Evolutionary conservation across 2,888 invertebrate genomes (phyloP).

Genomic region (Dendrolimus houi): DNA sequence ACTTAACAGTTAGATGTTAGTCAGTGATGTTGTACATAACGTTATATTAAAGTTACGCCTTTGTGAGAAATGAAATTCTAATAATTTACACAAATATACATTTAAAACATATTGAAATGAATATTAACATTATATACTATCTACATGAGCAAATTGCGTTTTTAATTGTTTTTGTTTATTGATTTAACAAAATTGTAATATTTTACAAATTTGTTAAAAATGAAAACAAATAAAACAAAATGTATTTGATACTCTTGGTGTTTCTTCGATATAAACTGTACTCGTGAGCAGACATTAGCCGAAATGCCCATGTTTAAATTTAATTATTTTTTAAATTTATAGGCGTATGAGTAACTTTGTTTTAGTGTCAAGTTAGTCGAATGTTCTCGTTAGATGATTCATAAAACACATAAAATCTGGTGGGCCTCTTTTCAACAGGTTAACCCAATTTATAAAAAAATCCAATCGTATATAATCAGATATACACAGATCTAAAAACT

Average conservation of each 20-base stretch:
- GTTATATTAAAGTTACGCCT: constrained; percentile 2
- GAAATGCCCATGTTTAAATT: too few relatives aligned
- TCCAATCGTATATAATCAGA: constrained; percentile 11
- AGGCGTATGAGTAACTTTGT: background rate
- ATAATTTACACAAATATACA: background rate
- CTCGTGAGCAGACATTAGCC: too few relatives aligned
- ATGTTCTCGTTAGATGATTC: constrained; percentile 22
- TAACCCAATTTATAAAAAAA: constrained; percentile 22
- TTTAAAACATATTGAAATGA: background rate
- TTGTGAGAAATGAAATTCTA: background rate
- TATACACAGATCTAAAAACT: constrained; percentile 57
- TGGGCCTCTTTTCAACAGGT: constrained; percentile 31
- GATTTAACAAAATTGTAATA: too few relatives aligned
- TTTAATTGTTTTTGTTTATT: too few relatives aligned
- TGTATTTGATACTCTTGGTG: too few relatives aligned
- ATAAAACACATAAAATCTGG: constrained; percentile 35
- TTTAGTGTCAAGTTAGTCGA: constrained; percentile 3
- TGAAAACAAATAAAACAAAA: too few relatives aligned
- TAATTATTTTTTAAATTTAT: too few relatives aligned
- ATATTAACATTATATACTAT: background rate
- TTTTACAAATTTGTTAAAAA: too few relatives aligned
- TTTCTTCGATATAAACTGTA: too few relatives aligned
- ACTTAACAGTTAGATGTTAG: constrained; percentile 65
- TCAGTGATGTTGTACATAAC: constrained; percentile 29
- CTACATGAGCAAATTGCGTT: background rate